These are phyloP conservation scores for Parascotia fuliginaria DNA, from an alignment of 2,888 invertebrate genomes.

Conservation along the genomic window DNA sequence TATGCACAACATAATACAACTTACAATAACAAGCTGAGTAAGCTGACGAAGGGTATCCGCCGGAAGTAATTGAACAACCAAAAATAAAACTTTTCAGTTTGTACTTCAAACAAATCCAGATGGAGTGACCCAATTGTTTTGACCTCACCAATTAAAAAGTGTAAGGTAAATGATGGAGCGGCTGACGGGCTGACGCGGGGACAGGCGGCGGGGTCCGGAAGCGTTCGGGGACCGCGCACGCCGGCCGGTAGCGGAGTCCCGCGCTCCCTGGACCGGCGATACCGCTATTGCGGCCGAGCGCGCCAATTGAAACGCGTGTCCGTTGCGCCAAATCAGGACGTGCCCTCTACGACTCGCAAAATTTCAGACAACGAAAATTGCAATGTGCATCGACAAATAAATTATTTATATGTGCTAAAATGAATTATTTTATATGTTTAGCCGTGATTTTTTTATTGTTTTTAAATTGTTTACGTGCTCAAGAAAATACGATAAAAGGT, in stretches of 20 bases:
- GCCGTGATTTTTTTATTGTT: constrained; percentile 49
- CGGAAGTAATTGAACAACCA: constrained; percentile 49
- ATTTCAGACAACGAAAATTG: constrained; percentile 57
- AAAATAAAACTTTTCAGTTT: constrained; percentile 58
- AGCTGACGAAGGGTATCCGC: constrained; percentile 33
- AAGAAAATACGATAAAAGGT: constrained; percentile 67
- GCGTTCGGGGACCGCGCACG: constrained; percentile 60
- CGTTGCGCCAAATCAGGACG: constrained; percentile 70
- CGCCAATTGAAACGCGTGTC: constrained; percentile 82
- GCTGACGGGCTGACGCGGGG: constrained; percentile 48
- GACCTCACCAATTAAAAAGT: constrained; percentile 84
- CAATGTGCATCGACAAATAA: constrained; percentile 43
- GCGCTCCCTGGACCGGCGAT: constrained; percentile 67
- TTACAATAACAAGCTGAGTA: constrained; percentile 24
- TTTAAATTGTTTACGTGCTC: constrained; percentile 52
- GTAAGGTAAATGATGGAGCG: constrained; percentile 75
- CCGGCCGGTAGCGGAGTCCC: constrained; percentile 69
- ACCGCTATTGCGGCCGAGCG: constrained; percentile 74
- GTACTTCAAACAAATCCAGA: constrained; percentile 68
- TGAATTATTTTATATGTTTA: constrained; percentile 52
- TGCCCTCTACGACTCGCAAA: constrained; percentile 60
- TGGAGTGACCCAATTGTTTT: constrained; percentile 78
- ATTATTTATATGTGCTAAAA: constrained; percentile 45
- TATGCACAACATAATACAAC: constrained; percentile 24
- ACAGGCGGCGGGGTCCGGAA: constrained; percentile 75